Base-by-base conservation (phyloP, 2,113 vertebrate species). In the Plectropomus leopardus region DNA sequence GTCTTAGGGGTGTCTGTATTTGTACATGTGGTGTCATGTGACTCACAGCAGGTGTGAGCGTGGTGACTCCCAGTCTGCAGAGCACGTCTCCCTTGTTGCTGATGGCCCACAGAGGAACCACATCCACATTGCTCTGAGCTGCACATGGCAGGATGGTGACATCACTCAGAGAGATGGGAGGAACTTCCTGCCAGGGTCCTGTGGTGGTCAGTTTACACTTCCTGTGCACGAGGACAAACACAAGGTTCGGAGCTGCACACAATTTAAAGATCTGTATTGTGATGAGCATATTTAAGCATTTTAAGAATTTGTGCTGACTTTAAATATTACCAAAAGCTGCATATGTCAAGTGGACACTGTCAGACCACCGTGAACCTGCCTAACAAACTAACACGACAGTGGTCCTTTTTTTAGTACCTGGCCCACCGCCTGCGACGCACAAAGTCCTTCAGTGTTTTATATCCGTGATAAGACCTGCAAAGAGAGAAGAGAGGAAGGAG, bases 391-490 rank as follows among this genome's bases (percentile, higher is more conserved):
- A 66, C 51, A 63, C 13, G 26, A 0, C 16, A 30, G 36, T 19
- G 30, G 44, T 36, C 40, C 53, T 78, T 78, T 59, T 67, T 76
- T 78, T 15, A 73, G 90, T 94, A 99, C 98, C 98, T 99, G 85
- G 96, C 95, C 98, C 98, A 99, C 80, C 98, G 96, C 87, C 97
- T 95, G 82, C 98, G 96, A 70, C 98, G 94, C 21, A 99, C 98
- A 83, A 99, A 99, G 90, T 99, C 98, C 92, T 98, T 99, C 91
- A 98, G 95, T 45, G 97, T 99, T 95, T 99, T 99, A 92, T 97
- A 92, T 19, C 97, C 95, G 0, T 99, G 97, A 91, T 97, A 99
- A 3, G 96, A 97, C 89, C 98, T 99, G 92, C 26, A 85, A 68
- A 79, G 88, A 79, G 54, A 90, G 9, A 24, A 24, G 57, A 57